phyloP scores from a whole-genome alignment of 2,888 invertebrate genomes.

The Kuschelorhynchus macadamiae region DNA sequence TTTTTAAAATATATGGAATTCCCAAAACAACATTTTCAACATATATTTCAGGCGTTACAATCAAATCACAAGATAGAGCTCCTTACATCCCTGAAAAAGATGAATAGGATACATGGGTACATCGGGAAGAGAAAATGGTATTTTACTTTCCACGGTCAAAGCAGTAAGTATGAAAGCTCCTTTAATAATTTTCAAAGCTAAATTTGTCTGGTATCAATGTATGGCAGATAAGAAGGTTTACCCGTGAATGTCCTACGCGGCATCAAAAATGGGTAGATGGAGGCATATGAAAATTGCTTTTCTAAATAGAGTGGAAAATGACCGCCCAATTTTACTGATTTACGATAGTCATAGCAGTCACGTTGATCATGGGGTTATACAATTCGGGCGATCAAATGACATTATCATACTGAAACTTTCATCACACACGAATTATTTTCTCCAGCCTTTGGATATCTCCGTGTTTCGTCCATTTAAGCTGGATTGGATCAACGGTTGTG shows the following conservation, averaged over 20 bases:
- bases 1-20: slow-evolving; percentile 50
- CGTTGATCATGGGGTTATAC: slow-evolving; percentile 12
- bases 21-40: slow-evolving; percentile 49
- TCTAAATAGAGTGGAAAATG: slow-evolving; percentile 37
- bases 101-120: slow-evolving; percentile 35
- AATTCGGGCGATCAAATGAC: slow-evolving; percentile 13
- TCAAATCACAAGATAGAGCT: slow-evolving; percentile 48
- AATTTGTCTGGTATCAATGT: slow-evolving; percentile 63
- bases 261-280: slow-evolving; percentile 60
- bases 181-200: slow-evolving; percentile 61
- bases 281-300: slow-evolving; percentile 54
- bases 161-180: slow-evolving; percentile 60
- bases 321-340: slow-evolving; percentile 47
- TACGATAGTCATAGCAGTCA: slow-evolving; percentile 21
- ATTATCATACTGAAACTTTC: slow-evolving; percentile 38
- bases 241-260: slow-evolving; percentile 55
- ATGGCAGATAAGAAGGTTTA: slow-evolving; percentile 52
- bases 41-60: slow-evolving; percentile 45
- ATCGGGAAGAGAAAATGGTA: slow-evolving; percentile 59
- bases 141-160: slow-evolving; percentile 56
- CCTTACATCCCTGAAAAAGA: slow-evolving; percentile 46
- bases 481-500: too few species aligned
- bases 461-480: too few species aligned
- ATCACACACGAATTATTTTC: slow-evolving; percentile 4
- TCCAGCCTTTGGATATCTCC: too few species aligned